Evolutionary conservation across 2,113 vertebrate species (phyloP).

Genomic region (Scomber scombrus): DNA sequence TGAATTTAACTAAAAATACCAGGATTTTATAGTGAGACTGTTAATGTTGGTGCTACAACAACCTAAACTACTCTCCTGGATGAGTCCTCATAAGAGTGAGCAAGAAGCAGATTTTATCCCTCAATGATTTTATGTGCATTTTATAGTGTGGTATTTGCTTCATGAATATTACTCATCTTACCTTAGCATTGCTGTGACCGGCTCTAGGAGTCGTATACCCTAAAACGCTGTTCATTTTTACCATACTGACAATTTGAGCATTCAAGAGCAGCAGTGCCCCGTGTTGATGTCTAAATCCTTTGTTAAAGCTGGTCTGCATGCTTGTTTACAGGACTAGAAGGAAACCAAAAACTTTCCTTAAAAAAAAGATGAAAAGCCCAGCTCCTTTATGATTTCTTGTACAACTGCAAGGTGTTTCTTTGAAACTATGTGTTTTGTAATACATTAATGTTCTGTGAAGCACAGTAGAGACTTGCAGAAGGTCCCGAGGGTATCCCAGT

Average conservation of each 20-base stretch:
- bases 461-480: conserved; percentile 13
- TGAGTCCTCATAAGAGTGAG: conserved; percentile 11
- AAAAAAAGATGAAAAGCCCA: neutral
- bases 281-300: conserved; percentile 3
- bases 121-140: conserved; percentile 27
- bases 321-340: conserved; percentile 11
- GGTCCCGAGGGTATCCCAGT: conserved; percentile 21
- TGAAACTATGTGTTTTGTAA: conserved; percentile 14
- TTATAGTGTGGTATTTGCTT: no score
- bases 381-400: neutral
- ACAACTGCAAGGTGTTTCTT: conserved; percentile 17
- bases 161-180: neutral
- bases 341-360: neutral
- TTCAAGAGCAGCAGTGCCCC: conserved; percentile 24
- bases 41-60: neutral
- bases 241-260: conserved; percentile 28
- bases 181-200: conserved; percentile 4
- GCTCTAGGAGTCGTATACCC: conserved; percentile 8
- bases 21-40: neutral
- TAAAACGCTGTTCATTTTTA: conserved; percentile 23
- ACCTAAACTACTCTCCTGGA: neutral
- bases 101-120: conserved; percentile 9
- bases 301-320: neutral
- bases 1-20: conserved; percentile 5
- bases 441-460: conserved; percentile 15